A percentile compares a stretch with the other conserved stretches of the same genome.
Evolutionary conservation across 2,888 invertebrate species (phyloP).

Genomic region (Lymantria monacha): DNA sequence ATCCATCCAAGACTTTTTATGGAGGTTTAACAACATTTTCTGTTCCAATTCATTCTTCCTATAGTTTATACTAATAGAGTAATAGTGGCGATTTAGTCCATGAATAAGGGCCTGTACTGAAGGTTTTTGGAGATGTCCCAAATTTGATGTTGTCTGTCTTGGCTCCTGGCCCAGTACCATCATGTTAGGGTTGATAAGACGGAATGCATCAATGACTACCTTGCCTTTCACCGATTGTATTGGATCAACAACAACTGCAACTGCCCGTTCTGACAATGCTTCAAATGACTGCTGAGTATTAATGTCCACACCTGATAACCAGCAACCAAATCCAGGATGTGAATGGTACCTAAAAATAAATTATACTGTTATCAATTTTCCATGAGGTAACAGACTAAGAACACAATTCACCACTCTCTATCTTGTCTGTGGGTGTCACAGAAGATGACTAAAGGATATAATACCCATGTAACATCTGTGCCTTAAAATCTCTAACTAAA

Average conservation of each 20-base stretch:
- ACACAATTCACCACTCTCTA: too few species aligned
- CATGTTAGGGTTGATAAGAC: constrained; percentile 99
- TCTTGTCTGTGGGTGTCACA: too few species aligned
- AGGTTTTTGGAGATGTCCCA: constrained; percentile 99
- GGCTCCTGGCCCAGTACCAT: constrained; percentile 99
- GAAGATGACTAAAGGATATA: too few species aligned
- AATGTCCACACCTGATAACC: constrained; percentile 99
- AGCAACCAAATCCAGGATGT: constrained; percentile 99
- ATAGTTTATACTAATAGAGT: constrained; percentile 99
- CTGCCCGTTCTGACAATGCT: constrained; percentile 98
- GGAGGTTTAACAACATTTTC: constrained; percentile 98
- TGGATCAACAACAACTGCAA: constrained; percentile 99
- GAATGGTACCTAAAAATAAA: constrained; percentile 92
- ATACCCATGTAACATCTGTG: too few species aligned
- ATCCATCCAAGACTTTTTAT: constrained; percentile 99
- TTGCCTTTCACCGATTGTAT: constrained; percentile 99
- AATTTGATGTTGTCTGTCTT: constrained; percentile 98
- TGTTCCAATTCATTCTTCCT: constrained; percentile 99
- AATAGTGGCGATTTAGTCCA: constrained; percentile 98
- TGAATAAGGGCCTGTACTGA: constrained; percentile 99
- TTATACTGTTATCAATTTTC: not conserved
- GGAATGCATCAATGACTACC: constrained; percentile 99
- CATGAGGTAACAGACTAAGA: too few species aligned
- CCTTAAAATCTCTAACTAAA: too few species aligned
- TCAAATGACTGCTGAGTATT: constrained; percentile 99